A percentile compares a stretch with the other conserved stretches of the same genome.
Conservation (phyloP, 1,140 invertebrate species). For the Cyphomyrmex costatus region DNA sequence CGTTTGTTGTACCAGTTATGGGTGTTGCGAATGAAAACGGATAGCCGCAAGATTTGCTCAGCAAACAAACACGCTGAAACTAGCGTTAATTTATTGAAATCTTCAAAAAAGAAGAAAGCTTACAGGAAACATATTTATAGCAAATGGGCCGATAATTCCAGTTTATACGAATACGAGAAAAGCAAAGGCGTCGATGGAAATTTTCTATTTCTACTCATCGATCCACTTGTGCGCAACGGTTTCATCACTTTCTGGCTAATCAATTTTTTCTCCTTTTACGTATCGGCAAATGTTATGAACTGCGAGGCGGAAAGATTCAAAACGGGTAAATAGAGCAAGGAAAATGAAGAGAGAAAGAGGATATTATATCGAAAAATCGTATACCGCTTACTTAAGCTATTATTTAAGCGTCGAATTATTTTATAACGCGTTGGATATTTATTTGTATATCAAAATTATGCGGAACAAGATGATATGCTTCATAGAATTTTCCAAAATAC, state of each 20-base stretch:
- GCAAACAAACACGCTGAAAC: not conserved
- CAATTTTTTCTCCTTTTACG: not conserved
- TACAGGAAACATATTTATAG: constrained; percentile 23
- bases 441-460: constrained; percentile 31
- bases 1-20: not conserved
- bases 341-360: not conserved
- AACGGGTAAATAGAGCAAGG: constrained; percentile 8
- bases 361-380: not conserved
- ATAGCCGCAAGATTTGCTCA: not conserved
- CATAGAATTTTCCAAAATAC: not conserved
- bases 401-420: constrained; percentile 28
- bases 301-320: not conserved
- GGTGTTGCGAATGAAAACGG: constrained; percentile 23
- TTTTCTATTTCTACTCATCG: constrained; percentile 20
- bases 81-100: constrained; percentile 29
- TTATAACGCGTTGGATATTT: constrained; percentile 27
- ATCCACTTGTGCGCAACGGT: constrained; percentile 15
- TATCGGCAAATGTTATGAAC: not conserved
- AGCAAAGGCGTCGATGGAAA: not conserved
- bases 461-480: not conserved
- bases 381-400: constrained; percentile 51
- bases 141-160: constrained; percentile 16
- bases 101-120: not conserved
- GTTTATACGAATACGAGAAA: constrained; percentile 1
- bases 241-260: constrained; percentile 17